These are phyloP conservation scores for Parazoanthus atlanticus DNA, from an alignment of 92 coral and sea anemone species.

Conservation along the genomic window DNA sequence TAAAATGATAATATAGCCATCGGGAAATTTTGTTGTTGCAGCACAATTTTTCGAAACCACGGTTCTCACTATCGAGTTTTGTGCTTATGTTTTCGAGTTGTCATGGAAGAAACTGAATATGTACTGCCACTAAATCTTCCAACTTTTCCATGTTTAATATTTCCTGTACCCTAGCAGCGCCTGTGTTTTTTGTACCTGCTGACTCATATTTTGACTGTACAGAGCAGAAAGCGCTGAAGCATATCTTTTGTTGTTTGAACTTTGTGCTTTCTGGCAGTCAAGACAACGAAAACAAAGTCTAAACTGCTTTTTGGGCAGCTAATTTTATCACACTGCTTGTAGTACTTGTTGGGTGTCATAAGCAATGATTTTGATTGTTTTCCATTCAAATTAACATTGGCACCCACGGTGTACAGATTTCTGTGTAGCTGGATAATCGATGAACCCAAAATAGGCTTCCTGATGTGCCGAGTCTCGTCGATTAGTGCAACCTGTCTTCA, in stretches of 20 bases:
- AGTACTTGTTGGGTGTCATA: background rate
- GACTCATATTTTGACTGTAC: background rate
- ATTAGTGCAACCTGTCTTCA: conserved; percentile 16
- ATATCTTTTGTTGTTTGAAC: background rate
- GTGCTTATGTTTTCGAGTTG: background rate
- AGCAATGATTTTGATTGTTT: background rate
- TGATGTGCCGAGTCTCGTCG: background rate
- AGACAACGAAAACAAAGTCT: background rate
- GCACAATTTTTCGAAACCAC: background rate
- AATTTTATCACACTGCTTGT: background rate
- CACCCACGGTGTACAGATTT: conserved; percentile 9
- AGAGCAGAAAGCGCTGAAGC: conserved; percentile 24
- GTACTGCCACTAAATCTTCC: background rate
- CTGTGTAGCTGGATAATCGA: conserved; percentile 19
- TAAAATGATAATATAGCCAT: background rate
- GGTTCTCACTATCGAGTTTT: background rate
- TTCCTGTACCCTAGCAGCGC: background rate
- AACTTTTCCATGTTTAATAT: background rate
- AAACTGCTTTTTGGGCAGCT: background rate
- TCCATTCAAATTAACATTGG: conserved; percentile 4
- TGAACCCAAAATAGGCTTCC: conserved; percentile 22
- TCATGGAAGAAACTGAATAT: background rate
- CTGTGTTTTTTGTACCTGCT: background rate
- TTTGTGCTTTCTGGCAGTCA: background rate
- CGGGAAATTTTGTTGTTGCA: background rate